phyloP scores from a whole-genome alignment of 2,113 vertebrate genomes.

The Meleagris gallopavo region DNA sequence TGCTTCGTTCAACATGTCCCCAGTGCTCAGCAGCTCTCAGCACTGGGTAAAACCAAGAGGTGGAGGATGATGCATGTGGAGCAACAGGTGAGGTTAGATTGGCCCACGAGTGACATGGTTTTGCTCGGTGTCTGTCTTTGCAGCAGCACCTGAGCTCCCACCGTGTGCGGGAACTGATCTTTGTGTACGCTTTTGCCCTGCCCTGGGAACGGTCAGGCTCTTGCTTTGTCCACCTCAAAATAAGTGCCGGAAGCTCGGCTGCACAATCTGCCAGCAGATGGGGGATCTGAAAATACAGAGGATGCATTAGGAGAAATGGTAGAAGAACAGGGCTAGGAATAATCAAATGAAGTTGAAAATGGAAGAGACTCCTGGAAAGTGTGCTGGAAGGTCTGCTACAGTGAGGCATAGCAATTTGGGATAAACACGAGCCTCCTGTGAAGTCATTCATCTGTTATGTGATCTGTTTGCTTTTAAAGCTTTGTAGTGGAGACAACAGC shows the following conservation, averaged over 20 bases:
- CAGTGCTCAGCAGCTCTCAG: background rate
- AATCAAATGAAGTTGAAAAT: constrained; percentile 27
- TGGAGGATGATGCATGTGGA: accelerated
- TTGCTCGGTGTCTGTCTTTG: background rate
- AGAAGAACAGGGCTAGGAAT: background rate
- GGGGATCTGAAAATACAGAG: background rate
- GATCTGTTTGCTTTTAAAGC: constrained; percentile 55
- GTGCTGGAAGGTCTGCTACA: constrained; percentile 42
- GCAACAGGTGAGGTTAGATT: background rate
- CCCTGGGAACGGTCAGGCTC: background rate
- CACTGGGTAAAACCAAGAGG: background rate
- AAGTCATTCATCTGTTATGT: constrained; percentile 51
- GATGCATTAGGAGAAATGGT: background rate
- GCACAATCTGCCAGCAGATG: background rate
- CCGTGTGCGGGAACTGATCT: background rate
- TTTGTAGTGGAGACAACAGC: background rate
- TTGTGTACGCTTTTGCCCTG: background rate
- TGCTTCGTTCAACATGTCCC: background rate
- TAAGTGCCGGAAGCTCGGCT: background rate
- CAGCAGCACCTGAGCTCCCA: background rate
- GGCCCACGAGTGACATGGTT: background rate
- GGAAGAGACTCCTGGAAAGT: constrained; percentile 38
- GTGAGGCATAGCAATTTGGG: background rate
- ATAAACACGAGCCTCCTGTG: constrained; percentile 13
- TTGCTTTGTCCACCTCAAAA: background rate